Percentiles rank a stretch among this genome's conserved stretches.
These are phyloP conservation scores for Gymnothorax reevesii DNA, from an alignment of 2,797 vertebrate species.

Conservation along the genomic window DNA sequence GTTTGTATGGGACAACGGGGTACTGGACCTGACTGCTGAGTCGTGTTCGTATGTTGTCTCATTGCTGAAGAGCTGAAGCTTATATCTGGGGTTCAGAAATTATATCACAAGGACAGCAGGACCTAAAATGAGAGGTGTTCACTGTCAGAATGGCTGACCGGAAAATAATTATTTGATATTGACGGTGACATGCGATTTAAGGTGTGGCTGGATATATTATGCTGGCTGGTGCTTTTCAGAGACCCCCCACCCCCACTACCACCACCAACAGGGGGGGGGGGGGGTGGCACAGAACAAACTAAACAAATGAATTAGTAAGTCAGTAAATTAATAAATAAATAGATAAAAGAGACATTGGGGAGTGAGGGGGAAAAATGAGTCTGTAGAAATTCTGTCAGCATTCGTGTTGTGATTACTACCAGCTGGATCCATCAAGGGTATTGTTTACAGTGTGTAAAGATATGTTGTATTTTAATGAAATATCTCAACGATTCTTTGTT, in stretches of 20 bases:
- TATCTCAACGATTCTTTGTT: background rate
- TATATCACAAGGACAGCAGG: background rate
- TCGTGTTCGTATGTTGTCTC: background rate
- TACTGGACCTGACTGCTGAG: background rate
- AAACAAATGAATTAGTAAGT: no score
- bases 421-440: no score
- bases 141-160: background rate
- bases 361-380: background rate
- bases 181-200: background rate
- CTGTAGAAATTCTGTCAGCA: background rate
- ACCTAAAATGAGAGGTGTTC: background rate
- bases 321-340: no score
- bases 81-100: background rate
- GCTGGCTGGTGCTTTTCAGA: background rate
- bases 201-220: background rate
- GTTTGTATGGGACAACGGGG: background rate
- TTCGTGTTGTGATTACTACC: background rate
- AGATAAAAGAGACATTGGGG: background rate
- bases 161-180: background rate
- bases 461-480: background rate
- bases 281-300: no score
- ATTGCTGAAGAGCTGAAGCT: background rate
- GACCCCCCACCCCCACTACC: background rate
- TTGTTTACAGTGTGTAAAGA: background rate
- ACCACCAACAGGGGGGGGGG: no score